Base-by-base conservation (phyloP, 2,888 invertebrate genomes). In the Acleris emargana region DNA sequence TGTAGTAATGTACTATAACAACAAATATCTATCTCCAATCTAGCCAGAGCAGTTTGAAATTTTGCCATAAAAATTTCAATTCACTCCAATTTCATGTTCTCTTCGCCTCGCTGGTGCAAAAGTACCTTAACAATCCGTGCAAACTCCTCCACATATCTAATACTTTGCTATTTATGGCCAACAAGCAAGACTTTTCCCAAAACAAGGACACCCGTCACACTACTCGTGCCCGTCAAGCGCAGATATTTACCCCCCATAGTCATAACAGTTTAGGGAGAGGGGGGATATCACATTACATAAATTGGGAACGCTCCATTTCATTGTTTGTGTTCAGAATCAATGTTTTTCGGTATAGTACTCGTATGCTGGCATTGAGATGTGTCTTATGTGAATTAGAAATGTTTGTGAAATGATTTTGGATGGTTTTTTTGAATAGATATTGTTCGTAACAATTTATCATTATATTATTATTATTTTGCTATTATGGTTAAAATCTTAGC, bases 281-380 rank as follows among this genome's bases (percentile, higher is more conserved):
- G 47, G 53, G 20, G n/a, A 32, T 61, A 66, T 64, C 60, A 22
- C 55, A 60, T 66, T 66, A 66, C 66, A 66, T 66, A 66, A 66
- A 66, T 66, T 66, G 66, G 66, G 32, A 59, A 66, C 66, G 66
- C 32, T 43, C 55, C 64, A 32, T 66, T 66, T 61, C 60, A 55
- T 61, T 66, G 66, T 66, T 66, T 66, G 66, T 57, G 5, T 3
- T 11, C 9, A 22, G 43, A 55, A 64, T 64, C 60, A 59, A 61
- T 61, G 66, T 66, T 66, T 61, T 66, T 43, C 45, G 52, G 43
- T 17, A 54, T 51, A n/a, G n/a, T n/a, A n/a, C n/a, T n/a, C n/a
- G n/a, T n/a, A 55, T 52, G 64, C 50, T 18, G 28, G n/a, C 9
- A 22, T 55, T 42, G n/a, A 18, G 25, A 20, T 20, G 22, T 13